Evolutionary conservation across 37 sponge, comb jelly and placozoan genomes (phyloP).

Genomic region (Aplysina aerophoba): DNA sequence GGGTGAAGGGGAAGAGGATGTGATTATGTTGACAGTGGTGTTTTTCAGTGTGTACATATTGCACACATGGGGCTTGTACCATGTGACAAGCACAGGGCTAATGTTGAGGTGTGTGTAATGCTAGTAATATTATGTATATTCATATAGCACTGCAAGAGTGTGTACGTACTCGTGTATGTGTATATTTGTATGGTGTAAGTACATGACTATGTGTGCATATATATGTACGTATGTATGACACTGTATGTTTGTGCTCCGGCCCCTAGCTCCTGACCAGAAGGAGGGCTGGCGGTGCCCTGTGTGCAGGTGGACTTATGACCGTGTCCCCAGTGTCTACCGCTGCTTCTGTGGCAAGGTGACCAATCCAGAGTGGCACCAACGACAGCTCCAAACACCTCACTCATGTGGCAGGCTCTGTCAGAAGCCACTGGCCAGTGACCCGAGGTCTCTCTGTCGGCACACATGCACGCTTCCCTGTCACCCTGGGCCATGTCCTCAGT

Average conservation of each 20-base stretch:
- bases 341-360: conserved; percentile 85
- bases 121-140: neutral
- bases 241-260: too few species aligned
- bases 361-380: conserved; percentile 34
- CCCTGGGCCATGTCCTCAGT: conserved; percentile 85
- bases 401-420: conserved; percentile 78
- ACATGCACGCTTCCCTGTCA: conserved; percentile 62
- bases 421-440: conserved; percentile 48
- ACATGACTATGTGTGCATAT: neutral
- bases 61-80: neutral
- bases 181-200: conserved; percentile 16
- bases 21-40: neutral
- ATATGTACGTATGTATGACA: neutral
- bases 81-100: too few species aligned
- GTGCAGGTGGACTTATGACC: conserved; percentile 42
- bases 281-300: conserved; percentile 85
- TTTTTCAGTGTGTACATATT: neutral
- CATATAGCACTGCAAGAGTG: neutral
- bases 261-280: neutral
- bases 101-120: neutral
- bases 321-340: conserved; percentile 72
- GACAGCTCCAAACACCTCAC: conserved; percentile 49
- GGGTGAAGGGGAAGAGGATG: too few species aligned
- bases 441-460: conserved; percentile 37
- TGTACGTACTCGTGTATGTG: conserved; percentile 3